Conservation (phyloP, 2,797 vertebrate species). For the Pogonophryne albipinna region DNA sequence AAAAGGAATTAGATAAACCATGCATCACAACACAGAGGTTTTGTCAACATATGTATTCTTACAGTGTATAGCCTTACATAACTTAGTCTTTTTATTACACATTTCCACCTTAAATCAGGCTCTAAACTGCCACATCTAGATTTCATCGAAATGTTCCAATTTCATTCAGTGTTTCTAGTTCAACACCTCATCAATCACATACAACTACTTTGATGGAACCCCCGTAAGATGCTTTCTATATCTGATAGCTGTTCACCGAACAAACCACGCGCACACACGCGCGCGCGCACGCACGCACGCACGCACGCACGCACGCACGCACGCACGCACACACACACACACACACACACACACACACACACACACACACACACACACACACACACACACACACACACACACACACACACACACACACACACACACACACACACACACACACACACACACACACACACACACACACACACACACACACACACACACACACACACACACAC, state of each 20-base stretch:
- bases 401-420: not conserved
- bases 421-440: not conserved
- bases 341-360: not conserved
- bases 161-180: conserved; percentile 7
- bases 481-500: too few species aligned
- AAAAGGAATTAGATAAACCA: too few species aligned
- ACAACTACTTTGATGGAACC: conserved; percentile 16
- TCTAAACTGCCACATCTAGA: not conserved
- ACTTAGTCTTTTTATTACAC: not conserved
- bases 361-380: not conserved
- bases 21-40: too few species aligned
- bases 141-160: conserved; percentile 15
- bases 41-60: not conserved
- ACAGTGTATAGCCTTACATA: not conserved
- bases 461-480: too few species aligned
- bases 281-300: not conserved
- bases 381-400: too few species aligned
- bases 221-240: conserved; percentile 26
- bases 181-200: conserved; percentile 32
- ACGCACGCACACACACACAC: too few species aligned
- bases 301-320: not conserved
- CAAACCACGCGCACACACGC: conserved; percentile 24
- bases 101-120: not conserved
- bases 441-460: too few species aligned
- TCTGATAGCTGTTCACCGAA: conserved; percentile 24